Base-by-base conservation (phyloP, 2,113 vertebrate genomes). In the Neodon shergylaensis region DNA sequence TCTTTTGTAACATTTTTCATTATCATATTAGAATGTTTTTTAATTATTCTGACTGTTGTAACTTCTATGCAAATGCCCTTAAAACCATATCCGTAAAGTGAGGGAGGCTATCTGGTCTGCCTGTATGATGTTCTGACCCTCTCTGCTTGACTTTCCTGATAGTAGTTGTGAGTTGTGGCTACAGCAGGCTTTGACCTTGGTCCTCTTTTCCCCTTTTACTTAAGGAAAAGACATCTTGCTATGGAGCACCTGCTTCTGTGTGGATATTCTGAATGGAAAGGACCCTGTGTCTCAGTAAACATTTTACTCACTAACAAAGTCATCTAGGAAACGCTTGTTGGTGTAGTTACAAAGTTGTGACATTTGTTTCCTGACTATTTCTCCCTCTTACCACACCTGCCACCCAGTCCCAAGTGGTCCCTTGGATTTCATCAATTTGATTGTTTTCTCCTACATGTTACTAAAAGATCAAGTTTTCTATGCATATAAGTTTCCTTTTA, bases 11-110 rank as follows among this genome's bases (percentile, higher is more conserved):
- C 47, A 44, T 26, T 85, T 77, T 12, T 16, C 70, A 52, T 92
- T 72, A 31, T 93, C 52, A 52, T 54, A 52, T 73, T 81, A 72
- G 36, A 86, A 26, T 94, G 76, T 81, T 93, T 93, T 91, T 74
- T 78, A 33, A 3, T 52, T 31, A 7, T n/a, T 10, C 3, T 26
- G 72, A 74, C 8, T 52, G 3, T 28, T 88, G 0, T 47, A 68
- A 91, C 0, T 42, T 86, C 77, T 92, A 63, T 52, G 21, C 13
- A 91, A 66, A 87, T 49, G 26, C 66, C 91, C 76, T 63, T 6
- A 47, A 85, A 88, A n/a, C 5, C 39, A 4, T 81, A 88, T 52
- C 3, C 13, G 90, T 90, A 19, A 73, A 79, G 74, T 61, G 90
- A 66, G 28, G 92, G 77, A 88, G 2, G 5, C 44, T 70, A 66